Conservation (phyloP, 2,888 invertebrate species). For the Erebia aethiops region DNA sequence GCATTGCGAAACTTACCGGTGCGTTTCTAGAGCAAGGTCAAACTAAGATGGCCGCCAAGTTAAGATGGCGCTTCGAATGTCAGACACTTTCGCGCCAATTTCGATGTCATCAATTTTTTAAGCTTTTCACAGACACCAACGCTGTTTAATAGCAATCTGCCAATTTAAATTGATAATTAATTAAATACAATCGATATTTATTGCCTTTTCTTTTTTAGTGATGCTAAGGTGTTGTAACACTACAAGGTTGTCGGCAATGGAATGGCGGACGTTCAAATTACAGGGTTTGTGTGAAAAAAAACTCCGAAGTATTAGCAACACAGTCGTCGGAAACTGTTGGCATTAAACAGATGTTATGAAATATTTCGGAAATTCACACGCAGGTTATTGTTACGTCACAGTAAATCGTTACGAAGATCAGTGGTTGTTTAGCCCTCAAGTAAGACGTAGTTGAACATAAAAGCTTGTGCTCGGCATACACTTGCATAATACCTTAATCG, state of each 20-base stretch:
- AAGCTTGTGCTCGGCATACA: too few species aligned
- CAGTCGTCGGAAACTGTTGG: conserved; percentile 49
- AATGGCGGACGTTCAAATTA: conserved; percentile 58
- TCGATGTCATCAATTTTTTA: conserved; percentile 49
- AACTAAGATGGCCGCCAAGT: conserved; percentile 66
- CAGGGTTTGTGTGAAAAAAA: conserved; percentile 64
- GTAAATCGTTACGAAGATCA: conserved; percentile 11
- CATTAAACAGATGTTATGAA: conserved; percentile 37
- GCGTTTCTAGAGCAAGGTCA: conserved; percentile 78
- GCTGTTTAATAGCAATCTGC: conserved; percentile 20
- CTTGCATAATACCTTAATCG: too few species aligned
- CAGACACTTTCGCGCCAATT: conserved; percentile 69
- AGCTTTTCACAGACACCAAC: conserved; percentile 18
- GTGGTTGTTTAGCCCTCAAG: too few species aligned
- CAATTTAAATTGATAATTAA: conserved; percentile 2
- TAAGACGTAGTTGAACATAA: too few species aligned
- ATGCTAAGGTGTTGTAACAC: conserved; percentile 53
- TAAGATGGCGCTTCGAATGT: conserved; percentile 67
- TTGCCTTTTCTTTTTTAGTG: conserved; percentile 33
- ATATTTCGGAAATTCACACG: conserved; percentile 33
- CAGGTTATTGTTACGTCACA: conserved; percentile 19
- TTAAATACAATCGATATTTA: conserved; percentile 6
- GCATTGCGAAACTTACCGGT: conserved; percentile 69
- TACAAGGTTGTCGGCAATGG: conserved; percentile 51
- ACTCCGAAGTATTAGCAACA: conserved; percentile 45